These are phyloP conservation scores for Loxodonta africana DNA, from an alignment of 2,113 vertebrate species.

Conservation along the genomic window DNA sequence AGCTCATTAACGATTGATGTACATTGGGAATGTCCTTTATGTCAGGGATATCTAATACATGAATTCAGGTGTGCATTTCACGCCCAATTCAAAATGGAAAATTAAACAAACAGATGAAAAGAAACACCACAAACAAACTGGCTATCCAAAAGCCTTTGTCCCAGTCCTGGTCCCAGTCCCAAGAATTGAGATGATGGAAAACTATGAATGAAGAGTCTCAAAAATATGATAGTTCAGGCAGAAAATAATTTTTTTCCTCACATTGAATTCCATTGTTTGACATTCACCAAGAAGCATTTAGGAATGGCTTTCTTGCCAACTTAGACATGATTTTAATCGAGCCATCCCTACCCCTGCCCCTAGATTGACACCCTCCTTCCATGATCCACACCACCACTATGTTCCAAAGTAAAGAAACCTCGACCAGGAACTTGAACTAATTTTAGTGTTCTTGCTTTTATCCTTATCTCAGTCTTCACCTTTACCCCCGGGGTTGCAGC, in stretches of 20 bases:
- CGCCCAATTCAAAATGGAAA: constrained; percentile 72
- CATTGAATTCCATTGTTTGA: constrained; percentile 49
- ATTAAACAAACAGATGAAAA: constrained; percentile 75
- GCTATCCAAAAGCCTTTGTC: constrained; percentile 49
- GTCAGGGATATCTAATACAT: constrained; percentile 79
- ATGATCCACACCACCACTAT: neutral
- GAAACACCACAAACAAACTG: constrained; percentile 38
- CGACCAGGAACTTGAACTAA: neutral
- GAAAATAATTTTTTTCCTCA: neutral
- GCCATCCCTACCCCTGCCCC: neutral
- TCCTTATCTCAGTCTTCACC: neutral
- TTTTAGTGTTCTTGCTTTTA: constrained; percentile 9
- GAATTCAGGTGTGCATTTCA: constrained; percentile 61
- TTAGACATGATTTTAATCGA: constrained; percentile 34
- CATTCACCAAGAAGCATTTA: neutral
- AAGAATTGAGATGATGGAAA: constrained; percentile 56
- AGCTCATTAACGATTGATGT: constrained; percentile 83
- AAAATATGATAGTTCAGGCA: constrained; percentile 8
- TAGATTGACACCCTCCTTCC: neutral
- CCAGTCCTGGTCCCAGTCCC: neutral
- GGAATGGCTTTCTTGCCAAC: neutral
- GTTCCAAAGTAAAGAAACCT: neutral
- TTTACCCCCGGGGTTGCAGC: neutral
- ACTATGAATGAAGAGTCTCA: constrained; percentile 22
- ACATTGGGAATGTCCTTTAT: constrained; percentile 64